Percentiles rank a stretch among this genome's conserved stretches.
These are phyloP conservation scores for Gymnarchus niloticus DNA, from an alignment of 2,113 vertebrate species.

Conservation along the genomic window DNA sequence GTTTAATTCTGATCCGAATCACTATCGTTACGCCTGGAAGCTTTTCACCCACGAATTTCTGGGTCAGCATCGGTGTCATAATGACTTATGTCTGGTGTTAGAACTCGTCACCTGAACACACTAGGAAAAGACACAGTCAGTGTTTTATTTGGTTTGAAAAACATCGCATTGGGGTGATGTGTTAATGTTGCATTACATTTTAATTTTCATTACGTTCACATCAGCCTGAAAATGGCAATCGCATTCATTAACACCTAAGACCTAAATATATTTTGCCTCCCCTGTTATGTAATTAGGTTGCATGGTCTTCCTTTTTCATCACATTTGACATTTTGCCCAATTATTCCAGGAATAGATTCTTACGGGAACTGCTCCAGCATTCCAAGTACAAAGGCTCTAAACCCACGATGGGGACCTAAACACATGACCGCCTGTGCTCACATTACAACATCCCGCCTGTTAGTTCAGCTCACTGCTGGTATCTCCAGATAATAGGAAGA, in stretches of 20 bases:
- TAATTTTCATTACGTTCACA: neutral
- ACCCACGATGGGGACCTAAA: neutral
- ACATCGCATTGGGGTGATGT: neutral
- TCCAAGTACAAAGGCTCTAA: neutral
- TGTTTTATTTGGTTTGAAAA: neutral
- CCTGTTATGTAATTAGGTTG: neutral
- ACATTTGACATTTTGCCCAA: neutral
- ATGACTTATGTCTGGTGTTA: neutral
- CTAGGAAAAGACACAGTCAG: neutral
- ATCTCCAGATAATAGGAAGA: neutral
- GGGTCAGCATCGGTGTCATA: neutral
- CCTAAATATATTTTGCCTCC: neutral
- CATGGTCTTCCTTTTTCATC: neutral
- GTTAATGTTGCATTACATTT: neutral
- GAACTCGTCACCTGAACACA: neutral
- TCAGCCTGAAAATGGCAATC: neutral
- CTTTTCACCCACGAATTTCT: neutral
- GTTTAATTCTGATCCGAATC: conserved; percentile 8
- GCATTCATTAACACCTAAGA: neutral
- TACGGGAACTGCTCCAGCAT: neutral
- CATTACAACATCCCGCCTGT: neutral
- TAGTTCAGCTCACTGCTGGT: neutral
- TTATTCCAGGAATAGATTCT: neutral
- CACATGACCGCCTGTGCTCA: neutral
- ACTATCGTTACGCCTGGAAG: conserved; percentile 9